Percentiles rank a stretch among this genome's conserved stretches.
These are phyloP conservation scores for Epizoanthus fatuus DNA, from an alignment of 92 coral and sea anemone genomes.

Conservation along the genomic window DNA sequence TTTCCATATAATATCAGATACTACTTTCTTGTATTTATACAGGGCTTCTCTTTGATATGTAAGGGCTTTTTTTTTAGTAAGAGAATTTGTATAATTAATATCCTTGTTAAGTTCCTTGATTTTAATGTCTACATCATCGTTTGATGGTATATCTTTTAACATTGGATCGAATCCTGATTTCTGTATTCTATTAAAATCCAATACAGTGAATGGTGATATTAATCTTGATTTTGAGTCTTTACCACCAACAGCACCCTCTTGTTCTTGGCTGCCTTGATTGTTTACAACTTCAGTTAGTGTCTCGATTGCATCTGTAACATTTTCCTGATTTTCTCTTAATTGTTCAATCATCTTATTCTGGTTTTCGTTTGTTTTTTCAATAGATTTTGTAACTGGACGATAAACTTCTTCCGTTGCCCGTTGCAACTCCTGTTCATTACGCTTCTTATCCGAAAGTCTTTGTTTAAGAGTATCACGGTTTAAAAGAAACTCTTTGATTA, in stretches of 20 bases:
- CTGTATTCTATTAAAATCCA: slow-evolving; percentile 5
- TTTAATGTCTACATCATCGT: too few relatives aligned
- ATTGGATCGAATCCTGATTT: slow-evolving; percentile 39
- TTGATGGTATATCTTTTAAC: too few relatives aligned
- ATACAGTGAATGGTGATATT: neutral
- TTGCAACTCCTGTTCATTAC: neutral
- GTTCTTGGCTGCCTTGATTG: neutral
- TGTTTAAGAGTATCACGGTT: slow-evolving; percentile 3
- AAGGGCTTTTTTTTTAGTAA: too few relatives aligned
- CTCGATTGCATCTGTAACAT: slow-evolving; percentile 16
- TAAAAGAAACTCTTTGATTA: neutral
- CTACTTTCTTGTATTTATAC: neutral
- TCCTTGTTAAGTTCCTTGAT: too few relatives aligned
- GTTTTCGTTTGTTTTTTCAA: slow-evolving; percentile 33
- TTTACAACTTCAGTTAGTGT: slow-evolving; percentile 16
- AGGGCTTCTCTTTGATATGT: too few relatives aligned
- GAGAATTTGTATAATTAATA: too few relatives aligned
- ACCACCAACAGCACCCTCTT: slow-evolving; percentile 46
- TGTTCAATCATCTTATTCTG: slow-evolving; percentile 41
- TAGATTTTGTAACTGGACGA: slow-evolving; percentile 21
- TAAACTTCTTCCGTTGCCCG: neutral
- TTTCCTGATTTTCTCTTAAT: slow-evolving; percentile 45
- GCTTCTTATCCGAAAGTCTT: neutral
- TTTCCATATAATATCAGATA: neutral
- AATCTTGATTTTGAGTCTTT: slow-evolving; percentile 24